Evolutionary conservation across 2,888 invertebrate species (phyloP), one percentile per base, ranked within the genome.

Genomic region (Tholera decimalis): DNA sequence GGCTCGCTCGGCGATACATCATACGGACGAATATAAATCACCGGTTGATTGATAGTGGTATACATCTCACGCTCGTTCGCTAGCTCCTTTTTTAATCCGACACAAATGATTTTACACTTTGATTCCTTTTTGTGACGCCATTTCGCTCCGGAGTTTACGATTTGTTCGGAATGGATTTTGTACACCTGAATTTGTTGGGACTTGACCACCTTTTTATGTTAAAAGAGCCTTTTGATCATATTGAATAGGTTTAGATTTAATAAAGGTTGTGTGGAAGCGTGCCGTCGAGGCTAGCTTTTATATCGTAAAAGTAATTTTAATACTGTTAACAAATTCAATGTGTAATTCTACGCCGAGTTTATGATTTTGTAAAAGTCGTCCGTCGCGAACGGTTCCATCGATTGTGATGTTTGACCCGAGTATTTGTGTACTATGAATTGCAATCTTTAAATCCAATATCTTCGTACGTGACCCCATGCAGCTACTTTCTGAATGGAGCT

Each of bases 51-150:
- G 95, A 95, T 95, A 92, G 94, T 92, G 86, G 88, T 85, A 85
- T 90, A 93, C 91, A 93, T 93, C 94, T 94, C 94, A 93, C 94
- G 93, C 90, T 91, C 88, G 90, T 89, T 85, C 82, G 88, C 92
- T 92, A 92, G 93, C 93, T 94, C 90, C 93, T 94, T 94, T 94
- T 94, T 94, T 93, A 92, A 93, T 93, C 92, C 93, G 84, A 90
- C 93, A 93, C 94, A 94, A 93, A 94, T 94, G 93, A 94, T 92
- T 94, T 94, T 94, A 94, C 93, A 92, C 92, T 93, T 91, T 91
- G 89, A 88, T 91, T 92, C 91, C 88, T 91, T 92, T 93, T 91
- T 91, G 90, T 91, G 85, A 87, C 83, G 88, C 88, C 86, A 91
- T 93, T 93, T 92, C 88, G 91, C 91, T 90, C 84, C 84, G 85